Evolutionary conservation across 1,140 invertebrate genomes (phyloP).

Genomic region (Gyrodactylus salaris): DNA sequence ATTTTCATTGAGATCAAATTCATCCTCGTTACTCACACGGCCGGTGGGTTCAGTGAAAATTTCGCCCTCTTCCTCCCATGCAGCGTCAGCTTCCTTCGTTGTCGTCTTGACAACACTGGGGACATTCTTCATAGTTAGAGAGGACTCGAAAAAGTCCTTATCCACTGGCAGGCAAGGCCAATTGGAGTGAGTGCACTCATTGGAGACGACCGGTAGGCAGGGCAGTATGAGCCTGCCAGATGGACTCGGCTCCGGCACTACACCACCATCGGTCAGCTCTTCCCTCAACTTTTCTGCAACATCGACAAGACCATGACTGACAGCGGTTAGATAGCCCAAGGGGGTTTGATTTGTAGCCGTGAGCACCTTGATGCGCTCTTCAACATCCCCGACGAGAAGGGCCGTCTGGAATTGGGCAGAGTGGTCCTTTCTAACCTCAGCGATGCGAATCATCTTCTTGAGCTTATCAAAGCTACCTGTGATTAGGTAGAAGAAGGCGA

Average conservation of each 20-base stretch:
- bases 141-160: slow-evolving; percentile 40
- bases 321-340: slow-evolving; percentile 59
- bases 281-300: slow-evolving; percentile 22
- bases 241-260: slow-evolving; percentile 37
- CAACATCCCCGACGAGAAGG: slow-evolving; percentile 53
- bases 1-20: slow-evolving; percentile 22
- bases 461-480: slow-evolving; percentile 92
- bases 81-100: not conserved
- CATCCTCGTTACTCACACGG: slow-evolving; percentile 22
- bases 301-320: slow-evolving; percentile 42
- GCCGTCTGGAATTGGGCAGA: slow-evolving; percentile 85
- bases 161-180: slow-evolving; percentile 78
- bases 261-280: slow-evolving; percentile 18
- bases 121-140: slow-evolving; percentile 13
- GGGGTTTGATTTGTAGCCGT: slow-evolving; percentile 26
- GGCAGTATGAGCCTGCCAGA: slow-evolving; percentile 45
- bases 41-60: slow-evolving; percentile 12
- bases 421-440: slow-evolving; percentile 30
- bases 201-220: slow-evolving; percentile 31
- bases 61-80: slow-evolving; percentile 13
- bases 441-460: slow-evolving; percentile 89
- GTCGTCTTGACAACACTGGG: no score
- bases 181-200: slow-evolving; percentile 32
- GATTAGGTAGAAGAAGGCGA: slow-evolving; percentile 84
- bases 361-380: slow-evolving; percentile 46